phyloP scores from a whole-genome alignment of 2,888 invertebrate species.

The Tenthredo livida region DNA sequence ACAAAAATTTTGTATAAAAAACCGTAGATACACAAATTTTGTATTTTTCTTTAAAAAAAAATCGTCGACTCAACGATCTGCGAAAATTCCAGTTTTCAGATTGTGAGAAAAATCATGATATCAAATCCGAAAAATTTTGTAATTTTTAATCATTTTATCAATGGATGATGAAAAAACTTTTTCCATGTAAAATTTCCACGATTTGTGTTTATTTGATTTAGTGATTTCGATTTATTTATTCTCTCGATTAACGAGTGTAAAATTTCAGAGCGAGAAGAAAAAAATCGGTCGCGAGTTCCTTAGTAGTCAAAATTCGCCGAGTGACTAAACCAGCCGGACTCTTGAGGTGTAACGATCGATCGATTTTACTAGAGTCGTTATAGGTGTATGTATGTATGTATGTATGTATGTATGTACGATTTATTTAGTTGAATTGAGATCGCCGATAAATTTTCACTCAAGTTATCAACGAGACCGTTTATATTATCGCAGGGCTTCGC shows the following conservation, averaged over 20 bases:
- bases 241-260: not conserved
- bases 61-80: too few relatives aligned
- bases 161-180: too few relatives aligned
- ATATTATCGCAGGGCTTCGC: constrained; percentile 12
- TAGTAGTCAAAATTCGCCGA: not conserved
- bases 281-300: not conserved
- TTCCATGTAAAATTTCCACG: too few relatives aligned
- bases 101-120: too few relatives aligned
- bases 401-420: not conserved
- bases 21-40: not conserved
- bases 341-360: not conserved
- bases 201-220: too few relatives aligned
- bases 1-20: not conserved
- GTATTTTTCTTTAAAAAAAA: too few relatives aligned
- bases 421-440: not conserved
- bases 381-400: not conserved
- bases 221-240: not conserved
- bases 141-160: too few relatives aligned
- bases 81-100: too few relatives aligned
- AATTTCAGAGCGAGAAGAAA: not conserved
- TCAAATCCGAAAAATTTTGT: too few relatives aligned
- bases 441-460: constrained; percentile 1
- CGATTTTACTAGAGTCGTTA: not conserved
- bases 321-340: not conserved
- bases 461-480: constrained; percentile 29